Base-by-base conservation (phyloP, 2,888 invertebrate genomes). In the Drosophila colorata region DNA sequence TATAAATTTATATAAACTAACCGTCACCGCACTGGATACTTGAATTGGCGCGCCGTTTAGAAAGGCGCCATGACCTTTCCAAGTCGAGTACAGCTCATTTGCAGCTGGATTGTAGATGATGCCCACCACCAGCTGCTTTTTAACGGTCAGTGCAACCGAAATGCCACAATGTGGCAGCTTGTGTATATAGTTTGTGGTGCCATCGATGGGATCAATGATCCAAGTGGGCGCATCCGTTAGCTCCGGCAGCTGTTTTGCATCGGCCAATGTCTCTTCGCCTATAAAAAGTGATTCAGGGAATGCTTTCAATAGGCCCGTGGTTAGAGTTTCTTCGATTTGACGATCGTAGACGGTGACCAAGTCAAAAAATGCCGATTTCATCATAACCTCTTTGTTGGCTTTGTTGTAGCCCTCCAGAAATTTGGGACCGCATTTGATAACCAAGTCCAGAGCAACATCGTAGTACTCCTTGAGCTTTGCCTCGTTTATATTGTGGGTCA, bases 141-240 rank as follows among this genome's bases (percentile, higher is more conserved):
- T 91, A 16, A 94, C 90, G 0, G 93, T 87, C 23, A 95, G 88
- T 25, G 93, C 96, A 40, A 96, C 93, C 0, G 96, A 96, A 66
- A 96, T 95, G 77, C 95, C 94, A 46, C 94, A 93, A 61, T 94
- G 93, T 4, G 95, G 95, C 88, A 95, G 94, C 13, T 93, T 93
- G 80, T 94, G 93, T 20, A 97, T 94, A 90, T 96, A 97, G 93
- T 97, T 97, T 56, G 95, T 94, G 1, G 97, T 97, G n/a, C 97
- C 97, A 93, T 97, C 97, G 46, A 97, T 95, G 7, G 97, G 97
- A 92, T 97, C 96, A 66, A 96, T 95, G 53, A 96, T 95, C 96
- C 96, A 96, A 0, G 97, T 97, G 3, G 97, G 97, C 16, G 93
- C 94, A 87, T 96, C 94, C 0, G 96, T 96, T 70, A 96, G 92